Base-by-base conservation (phyloP, 2,113 vertebrate species). In the Apistogramma diplotaenia region DNA sequence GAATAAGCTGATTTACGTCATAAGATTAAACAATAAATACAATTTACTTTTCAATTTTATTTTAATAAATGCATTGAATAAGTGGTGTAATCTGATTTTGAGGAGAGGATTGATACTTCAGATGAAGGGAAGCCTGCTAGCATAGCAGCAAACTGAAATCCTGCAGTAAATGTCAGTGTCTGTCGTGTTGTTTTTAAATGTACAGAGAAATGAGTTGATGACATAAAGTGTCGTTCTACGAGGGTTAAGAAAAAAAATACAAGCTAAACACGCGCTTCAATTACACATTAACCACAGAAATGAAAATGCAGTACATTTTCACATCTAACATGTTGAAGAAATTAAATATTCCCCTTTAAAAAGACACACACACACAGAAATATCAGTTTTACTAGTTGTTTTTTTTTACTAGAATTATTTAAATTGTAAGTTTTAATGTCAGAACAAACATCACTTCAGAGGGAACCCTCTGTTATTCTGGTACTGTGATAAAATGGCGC, bases 1-100 rank as follows among this genome's bases (percentile, higher is more conserved):
- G 33, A 81, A 73, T 65, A 49, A 81, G 74, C 19, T 40, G 51
- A 85, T 72, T 79, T n/a, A 73, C 55, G 67, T 75, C 13, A 13
- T 11, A 35, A 21, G 13, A 23, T 27, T n/a, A n/a, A n/a, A n/a
- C n/a, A 46, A 59, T 2, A 10, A 23, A 13, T 16, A 3, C 16
- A 23, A 19, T n/a, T 7, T 4, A 23, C 13, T 49, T 37, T 37
- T 55, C 18, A 46, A 46, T 67, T 15, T 46, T 23, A 60, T 81
- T 58, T 27, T 27, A 18, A 19, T 57, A 3, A 65, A 75, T 57
- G 4, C 5, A 15, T 40, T 35, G 19, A 21, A 59, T 25, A 27
- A 16, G 10, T 23, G 21, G 2, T 43, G 8, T 46, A 27, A 27
- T 18, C 61, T 6, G 55, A 25, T 4, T 33, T 33, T 51, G n/a